Evolutionary conservation across 64 coral and sea anemone genomes (phyloP), one percentile per base, ranked within the genome.

Genomic region (Montipora foliosa): DNA sequence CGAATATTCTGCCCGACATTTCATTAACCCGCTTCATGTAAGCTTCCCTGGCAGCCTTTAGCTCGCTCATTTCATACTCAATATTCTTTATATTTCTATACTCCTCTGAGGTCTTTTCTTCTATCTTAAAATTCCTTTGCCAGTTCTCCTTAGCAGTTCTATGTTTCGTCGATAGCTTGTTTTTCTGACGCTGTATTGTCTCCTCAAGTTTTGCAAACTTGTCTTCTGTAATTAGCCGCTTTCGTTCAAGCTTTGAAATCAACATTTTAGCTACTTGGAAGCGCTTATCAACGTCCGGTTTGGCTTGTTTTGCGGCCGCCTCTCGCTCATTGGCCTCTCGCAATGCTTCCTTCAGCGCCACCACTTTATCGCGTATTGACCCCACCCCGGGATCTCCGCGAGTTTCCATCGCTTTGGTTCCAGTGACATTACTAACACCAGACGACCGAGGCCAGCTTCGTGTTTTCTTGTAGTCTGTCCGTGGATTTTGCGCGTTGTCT

Each of bases 361-460:
- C 71, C 76, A 95, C 96, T 92, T 97, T 97, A 13, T 95, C 96
- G 19, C 79, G 68, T 74, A 97, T 89, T 44, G 96, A 97, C 13
- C 89, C 84, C 59, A 79, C 20, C 5, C 93, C 96, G 3, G 93
- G 78, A n/a, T 95, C 89, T 5, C 69, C 46, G 11, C 52, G 81
- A 2, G 84, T 49, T 50, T 93, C 84, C 47, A 70, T 21, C 2
- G 64, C 47, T 20, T 9, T 44, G 8, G n/a, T 49, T 4, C 9
- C 66, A 9, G 82, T 51, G 3, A 71, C 19, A 51, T 72, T 86
- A 50, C 62, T 71, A 52, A 86, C 49, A 17, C 82, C 45, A 10
- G 64, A 71, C 4, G 82, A 70, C 3, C 44, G 62, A n/a, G 82
- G 45, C 62, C 44, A 86, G n/a, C 47, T 86, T 9, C 19, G 68